Base-by-base conservation (phyloP, 2,113 vertebrate genomes). In the Scolopax mira region DNA sequence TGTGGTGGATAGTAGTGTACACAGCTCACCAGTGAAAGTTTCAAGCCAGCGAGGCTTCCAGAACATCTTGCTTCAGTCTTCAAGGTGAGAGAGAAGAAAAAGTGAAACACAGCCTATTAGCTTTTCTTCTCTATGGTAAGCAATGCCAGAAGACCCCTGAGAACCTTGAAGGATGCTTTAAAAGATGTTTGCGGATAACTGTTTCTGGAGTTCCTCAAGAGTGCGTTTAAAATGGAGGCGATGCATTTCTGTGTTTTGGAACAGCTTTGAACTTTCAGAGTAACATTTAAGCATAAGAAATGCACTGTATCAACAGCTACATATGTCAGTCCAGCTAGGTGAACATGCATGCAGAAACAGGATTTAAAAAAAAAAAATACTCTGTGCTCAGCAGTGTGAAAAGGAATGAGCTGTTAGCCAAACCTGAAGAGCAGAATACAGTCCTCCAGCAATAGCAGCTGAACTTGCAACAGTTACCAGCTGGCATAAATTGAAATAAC, bases 401-500 rank as follows among this genome's bases (percentile, higher is more conserved):
- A 72, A 88, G 39, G 54, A 80, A 77, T 5, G 5, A 90, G 82
- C 62, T 81, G 67, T 62, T 51, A 73, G 72, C 33, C 74, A 85
- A 48, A 72, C 62, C 35, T 39, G 61, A 57, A 66, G 78, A 91
- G 49, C 55, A 88, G 30, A 21, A 61, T 69, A 10, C 11, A 64
- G n/a, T 46, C 60, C 75, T 88, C 60, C 65, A 62, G 48, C 69
- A 67, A 39, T 1, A 55, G 60, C 78, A 90, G 62, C 62, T 75
- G 62, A 83, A 66, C 83, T 54, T 71, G 11, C 52, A 80, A 58
- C 70, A 54, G 35, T 55, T 62, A 92, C 93, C 80, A 92, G 72
- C 90, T 92, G 86, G 67, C n/a, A 58, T 11, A 39, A 57, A 62
- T 33, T 27, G 69, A 71, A 95, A 91, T 74, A 91, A 39, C 65